Evolutionary conservation across 2,797 vertebrate genomes (phyloP).

Genomic region (Anas capensis): DNA sequence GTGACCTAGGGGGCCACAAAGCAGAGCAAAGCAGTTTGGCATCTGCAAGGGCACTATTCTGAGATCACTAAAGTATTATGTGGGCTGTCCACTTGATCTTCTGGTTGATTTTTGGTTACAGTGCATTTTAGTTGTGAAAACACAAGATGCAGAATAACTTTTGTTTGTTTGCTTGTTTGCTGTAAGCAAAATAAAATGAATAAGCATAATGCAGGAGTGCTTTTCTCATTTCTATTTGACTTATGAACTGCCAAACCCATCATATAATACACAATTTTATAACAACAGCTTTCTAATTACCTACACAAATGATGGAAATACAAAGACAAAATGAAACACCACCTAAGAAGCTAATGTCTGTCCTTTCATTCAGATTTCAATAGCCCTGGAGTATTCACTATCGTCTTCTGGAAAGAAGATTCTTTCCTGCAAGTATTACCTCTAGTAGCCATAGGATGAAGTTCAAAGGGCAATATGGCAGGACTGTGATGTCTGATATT

Average conservation of each 20-base stretch:
- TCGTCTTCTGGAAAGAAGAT: not conserved
- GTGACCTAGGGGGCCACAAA: not conserved
- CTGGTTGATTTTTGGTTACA: not conserved
- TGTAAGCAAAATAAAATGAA: not conserved
- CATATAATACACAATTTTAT: not conserved
- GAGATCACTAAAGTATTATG: not conserved
- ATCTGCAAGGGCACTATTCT: not conserved
- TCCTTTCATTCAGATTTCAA: not conserved
- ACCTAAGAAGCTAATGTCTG: not conserved
- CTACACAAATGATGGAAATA: not conserved
- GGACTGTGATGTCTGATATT: not conserved
- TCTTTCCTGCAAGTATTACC: not conserved
- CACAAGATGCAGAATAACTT: not conserved
- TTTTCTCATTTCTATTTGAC: not conserved
- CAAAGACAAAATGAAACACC: not conserved
- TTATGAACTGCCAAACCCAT: not conserved
- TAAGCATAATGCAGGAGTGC: not conserved
- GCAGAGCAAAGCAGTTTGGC: not conserved
- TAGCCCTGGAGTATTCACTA: not conserved
- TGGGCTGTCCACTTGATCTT: not conserved
- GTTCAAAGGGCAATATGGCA: fast-evolving
- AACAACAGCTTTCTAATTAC: not conserved
- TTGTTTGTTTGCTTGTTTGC: not conserved
- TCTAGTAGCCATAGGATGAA: not conserved
- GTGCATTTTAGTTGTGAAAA: not conserved